Percentiles rank a stretch among this genome's conserved stretches.
Conservation (phyloP, 2,888 invertebrate species). For the Dione juno region DNA sequence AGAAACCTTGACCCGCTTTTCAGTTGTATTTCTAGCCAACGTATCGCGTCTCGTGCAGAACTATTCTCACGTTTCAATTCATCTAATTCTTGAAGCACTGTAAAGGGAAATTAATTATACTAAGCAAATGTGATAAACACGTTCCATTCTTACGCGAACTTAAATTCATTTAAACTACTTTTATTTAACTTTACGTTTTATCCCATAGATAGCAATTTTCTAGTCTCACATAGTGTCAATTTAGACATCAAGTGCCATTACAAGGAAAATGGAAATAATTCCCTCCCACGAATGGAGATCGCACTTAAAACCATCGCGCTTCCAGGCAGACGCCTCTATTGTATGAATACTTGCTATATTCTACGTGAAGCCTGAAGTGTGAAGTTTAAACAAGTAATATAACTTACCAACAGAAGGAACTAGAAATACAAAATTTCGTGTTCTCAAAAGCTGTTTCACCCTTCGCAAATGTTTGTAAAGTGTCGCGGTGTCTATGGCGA, state of each 20-base stretch:
- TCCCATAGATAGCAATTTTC: no score
- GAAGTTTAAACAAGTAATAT: neutral
- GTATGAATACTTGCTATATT: no score
- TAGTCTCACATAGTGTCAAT: no score
- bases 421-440: constrained; percentile 93
- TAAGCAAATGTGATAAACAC: neutral
- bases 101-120: constrained; percentile 50
- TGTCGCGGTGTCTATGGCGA: constrained; percentile 93
- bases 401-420: constrained; percentile 93
- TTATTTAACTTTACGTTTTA: neutral
- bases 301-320: neutral
- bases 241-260: no score
- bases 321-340: neutral
- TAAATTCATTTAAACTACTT: neutral
- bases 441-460: constrained; percentile 91
- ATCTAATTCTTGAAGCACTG: constrained; percentile 95
- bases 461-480: constrained; percentile 89
- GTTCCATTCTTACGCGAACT: neutral
- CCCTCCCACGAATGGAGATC: no score
- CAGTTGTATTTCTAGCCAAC: constrained; percentile 95
- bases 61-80: constrained; percentile 93
- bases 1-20: constrained; percentile 93
- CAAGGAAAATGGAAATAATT: no score
- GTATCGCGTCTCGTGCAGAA: constrained; percentile 94
- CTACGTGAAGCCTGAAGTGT: no score